Conservation (phyloP, 2,888 invertebrate genomes). For the Xestia rhomboidea region DNA sequence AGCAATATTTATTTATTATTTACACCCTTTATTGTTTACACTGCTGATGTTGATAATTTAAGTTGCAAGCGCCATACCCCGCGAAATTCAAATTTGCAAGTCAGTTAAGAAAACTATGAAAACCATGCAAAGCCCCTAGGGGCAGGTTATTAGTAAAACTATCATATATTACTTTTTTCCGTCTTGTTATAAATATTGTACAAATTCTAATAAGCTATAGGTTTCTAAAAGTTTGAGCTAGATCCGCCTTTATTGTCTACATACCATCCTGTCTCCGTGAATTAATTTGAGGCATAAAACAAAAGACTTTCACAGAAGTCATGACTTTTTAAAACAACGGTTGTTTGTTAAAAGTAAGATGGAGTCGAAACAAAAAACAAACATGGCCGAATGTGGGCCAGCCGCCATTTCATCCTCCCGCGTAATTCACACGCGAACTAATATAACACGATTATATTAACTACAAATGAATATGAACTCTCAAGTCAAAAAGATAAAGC, state of each 20-base stretch:
- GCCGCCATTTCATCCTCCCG: constrained; percentile 19
- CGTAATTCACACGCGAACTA: constrained; percentile 61
- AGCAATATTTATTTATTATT: too few species aligned
- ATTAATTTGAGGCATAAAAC: background rate
- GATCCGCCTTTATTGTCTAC: constrained; percentile 8
- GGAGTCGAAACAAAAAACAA: constrained; percentile 35
- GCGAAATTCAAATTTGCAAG: too few species aligned
- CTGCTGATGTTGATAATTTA: too few species aligned
- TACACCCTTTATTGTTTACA: too few species aligned
- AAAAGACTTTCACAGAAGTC: background rate
- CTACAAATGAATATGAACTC: constrained; percentile 50
- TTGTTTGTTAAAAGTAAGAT: constrained; percentile 20
- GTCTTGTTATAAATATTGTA: background rate
- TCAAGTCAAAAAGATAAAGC: constrained; percentile 43
- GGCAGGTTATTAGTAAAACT: background rate
- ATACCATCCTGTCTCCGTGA: background rate
- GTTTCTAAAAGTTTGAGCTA: background rate
- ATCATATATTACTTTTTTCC: background rate
- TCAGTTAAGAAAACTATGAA: too few species aligned
- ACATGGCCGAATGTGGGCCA: constrained; percentile 14
- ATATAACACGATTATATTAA: constrained; percentile 58
- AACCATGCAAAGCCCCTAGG: too few species aligned
- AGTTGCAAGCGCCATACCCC: too few species aligned
- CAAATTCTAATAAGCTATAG: background rate
- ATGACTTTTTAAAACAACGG: constrained; percentile 2